Percentiles rank a stretch among this genome's conserved stretches.
These are phyloP conservation scores for Scaptomyza reducta DNA, from an alignment of 2,888 invertebrate species.

Conservation along the genomic window DNA sequence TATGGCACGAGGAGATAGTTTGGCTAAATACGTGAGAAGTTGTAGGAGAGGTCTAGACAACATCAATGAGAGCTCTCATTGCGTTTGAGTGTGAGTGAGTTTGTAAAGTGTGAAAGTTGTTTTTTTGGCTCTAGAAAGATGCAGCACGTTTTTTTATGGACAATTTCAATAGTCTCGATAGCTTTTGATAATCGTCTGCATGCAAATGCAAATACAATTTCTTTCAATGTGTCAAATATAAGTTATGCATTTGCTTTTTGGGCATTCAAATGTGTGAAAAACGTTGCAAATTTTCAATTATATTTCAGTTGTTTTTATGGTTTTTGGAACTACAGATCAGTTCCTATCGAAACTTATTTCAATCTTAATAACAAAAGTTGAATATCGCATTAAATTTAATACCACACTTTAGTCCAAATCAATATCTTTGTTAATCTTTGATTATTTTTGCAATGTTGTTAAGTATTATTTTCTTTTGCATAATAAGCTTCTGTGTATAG, in stretches of 20 bases:
- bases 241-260: constrained; percentile 24
- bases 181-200: constrained; percentile 23
- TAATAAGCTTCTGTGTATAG: constrained; percentile 51
- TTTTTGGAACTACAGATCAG: no score
- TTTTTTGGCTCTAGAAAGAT: constrained; percentile 58
- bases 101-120: constrained; percentile 66
- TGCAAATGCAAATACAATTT: constrained; percentile 32
- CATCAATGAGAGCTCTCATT: constrained; percentile 31
- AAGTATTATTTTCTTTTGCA: not conserved
- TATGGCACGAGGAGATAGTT: constrained; percentile 74
- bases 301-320: no score
- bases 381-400: no score
- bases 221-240: constrained; percentile 26
- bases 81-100: no score
- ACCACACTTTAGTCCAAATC: no score
- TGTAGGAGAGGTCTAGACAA: constrained; percentile 38
- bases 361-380: no score
- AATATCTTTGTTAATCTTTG: not conserved
- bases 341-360: no score
- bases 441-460: not conserved
- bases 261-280: constrained; percentile 24
- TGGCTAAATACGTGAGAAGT: constrained; percentile 72
- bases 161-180: constrained; percentile 40
- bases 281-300: not conserved
- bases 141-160: constrained; percentile 55